phyloP scores from a whole-genome alignment of 37 sponge, comb jelly and placozoan species.

The Ephydatia muelleri region DNA sequence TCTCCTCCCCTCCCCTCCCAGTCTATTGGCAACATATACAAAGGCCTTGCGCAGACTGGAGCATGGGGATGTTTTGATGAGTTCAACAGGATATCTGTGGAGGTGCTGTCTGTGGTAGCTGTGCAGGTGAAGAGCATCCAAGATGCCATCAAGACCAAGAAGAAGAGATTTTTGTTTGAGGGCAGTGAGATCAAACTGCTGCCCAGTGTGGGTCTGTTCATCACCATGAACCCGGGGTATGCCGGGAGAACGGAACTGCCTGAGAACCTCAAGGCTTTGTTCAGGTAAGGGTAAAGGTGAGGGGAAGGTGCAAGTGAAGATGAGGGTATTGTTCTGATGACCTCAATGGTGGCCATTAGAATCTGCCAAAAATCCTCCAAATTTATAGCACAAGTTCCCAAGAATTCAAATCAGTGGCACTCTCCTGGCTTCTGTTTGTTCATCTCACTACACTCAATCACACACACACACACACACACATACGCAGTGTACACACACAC shows the following conservation, averaged over 20 bases:
- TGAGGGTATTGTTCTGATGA: too few relatives aligned
- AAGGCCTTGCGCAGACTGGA: slow-evolving; percentile 96
- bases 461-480: too few relatives aligned
- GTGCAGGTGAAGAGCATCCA: slow-evolving; percentile 98
- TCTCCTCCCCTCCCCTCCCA: too few relatives aligned
- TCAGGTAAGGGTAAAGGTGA: slow-evolving; percentile 56
- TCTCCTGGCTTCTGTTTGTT: too few relatives aligned
- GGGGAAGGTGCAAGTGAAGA: too few relatives aligned
- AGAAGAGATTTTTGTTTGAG: slow-evolving; percentile 88
- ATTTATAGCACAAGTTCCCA: too few relatives aligned
- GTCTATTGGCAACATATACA: slow-evolving; percentile 97
- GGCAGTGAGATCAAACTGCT: slow-evolving; percentile 85
- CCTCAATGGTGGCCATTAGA: too few relatives aligned
- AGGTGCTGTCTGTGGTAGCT: slow-evolving; percentile 97
- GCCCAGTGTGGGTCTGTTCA: slow-evolving; percentile 94
- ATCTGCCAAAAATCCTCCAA: too few relatives aligned
- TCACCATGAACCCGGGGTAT: slow-evolving; percentile 99
- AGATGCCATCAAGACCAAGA: slow-evolving; percentile 96
- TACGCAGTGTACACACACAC: too few relatives aligned
- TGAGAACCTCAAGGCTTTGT: slow-evolving; percentile 97
- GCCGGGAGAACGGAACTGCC: slow-evolving; percentile 98
- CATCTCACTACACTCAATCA: too few relatives aligned
- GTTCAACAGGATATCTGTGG: slow-evolving; percentile 97
- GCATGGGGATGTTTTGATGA: slow-evolving; percentile 99
- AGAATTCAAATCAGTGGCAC: too few relatives aligned